These are phyloP conservation scores for Gnathonemus echidnorhynchus DNA, from an alignment of 2,113 vertebrate species.

Conservation along the genomic window DNA sequence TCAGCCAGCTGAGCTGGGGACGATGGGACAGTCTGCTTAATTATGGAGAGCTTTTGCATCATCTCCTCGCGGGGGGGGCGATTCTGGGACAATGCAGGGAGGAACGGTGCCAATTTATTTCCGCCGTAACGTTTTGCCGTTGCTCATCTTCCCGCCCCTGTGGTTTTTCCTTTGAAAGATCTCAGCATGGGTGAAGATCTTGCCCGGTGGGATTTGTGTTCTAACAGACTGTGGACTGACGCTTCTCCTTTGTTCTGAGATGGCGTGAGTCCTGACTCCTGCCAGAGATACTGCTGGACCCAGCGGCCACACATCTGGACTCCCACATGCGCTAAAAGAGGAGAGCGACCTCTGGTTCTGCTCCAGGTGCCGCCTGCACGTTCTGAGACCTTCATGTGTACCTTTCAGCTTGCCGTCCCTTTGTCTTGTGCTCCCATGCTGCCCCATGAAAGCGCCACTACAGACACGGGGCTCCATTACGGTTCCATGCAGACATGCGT, in stretches of 20 bases:
- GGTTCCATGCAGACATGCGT: too few species aligned
- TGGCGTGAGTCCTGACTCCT: neutral
- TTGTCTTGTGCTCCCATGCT: neutral
- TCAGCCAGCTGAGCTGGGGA: neutral
- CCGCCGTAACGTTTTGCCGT: neutral
- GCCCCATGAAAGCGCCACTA: neutral
- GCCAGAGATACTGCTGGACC: neutral
- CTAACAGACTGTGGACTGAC: neutral
- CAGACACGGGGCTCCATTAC: neutral
- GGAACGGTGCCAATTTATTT: neutral
- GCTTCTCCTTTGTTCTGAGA: neutral
- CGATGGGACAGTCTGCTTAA: neutral
- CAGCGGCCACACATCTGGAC: slow-evolving; percentile 5
- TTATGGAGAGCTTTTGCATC: neutral
- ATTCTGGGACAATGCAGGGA: neutral
- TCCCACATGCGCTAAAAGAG: neutral
- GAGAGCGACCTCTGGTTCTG: neutral
- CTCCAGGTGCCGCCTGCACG: neutral
- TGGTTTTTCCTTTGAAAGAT: slow-evolving; percentile 6
- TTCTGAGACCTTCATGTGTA: neutral
- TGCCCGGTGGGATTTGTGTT: slow-evolving; percentile 1
- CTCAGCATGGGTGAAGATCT: neutral
- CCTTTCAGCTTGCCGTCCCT: neutral
- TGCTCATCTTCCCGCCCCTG: neutral
- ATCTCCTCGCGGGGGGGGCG: neutral